These are phyloP conservation scores for Progne subis DNA, from an alignment of 2,113 vertebrate species.

Conservation along the genomic window DNA sequence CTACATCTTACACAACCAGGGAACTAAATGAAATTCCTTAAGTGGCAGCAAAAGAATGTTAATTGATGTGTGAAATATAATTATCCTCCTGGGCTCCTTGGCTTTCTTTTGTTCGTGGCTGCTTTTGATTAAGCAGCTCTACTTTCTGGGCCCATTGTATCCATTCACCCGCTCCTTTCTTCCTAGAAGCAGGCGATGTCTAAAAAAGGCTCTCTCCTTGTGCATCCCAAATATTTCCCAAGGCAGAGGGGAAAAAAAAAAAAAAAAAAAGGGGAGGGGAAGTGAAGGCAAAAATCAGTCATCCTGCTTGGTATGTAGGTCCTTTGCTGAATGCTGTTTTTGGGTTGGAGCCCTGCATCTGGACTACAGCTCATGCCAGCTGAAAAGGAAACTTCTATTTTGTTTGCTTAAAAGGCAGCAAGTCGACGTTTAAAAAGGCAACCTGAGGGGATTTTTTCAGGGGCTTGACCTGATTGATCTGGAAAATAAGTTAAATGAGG, in stretches of 20 bases:
- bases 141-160: slow-evolving; percentile 29
- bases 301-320: slow-evolving; percentile 61
- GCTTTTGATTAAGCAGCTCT: slow-evolving; percentile 64
- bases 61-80: slow-evolving; percentile 71
- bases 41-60: slow-evolving; percentile 59
- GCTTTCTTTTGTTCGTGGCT: slow-evolving; percentile 56
- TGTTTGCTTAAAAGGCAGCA: slow-evolving; percentile 70
- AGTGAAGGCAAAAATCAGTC: slow-evolving; percentile 57
- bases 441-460: slow-evolving; percentile 63
- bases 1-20: not conserved
- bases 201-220: slow-evolving; percentile 34
- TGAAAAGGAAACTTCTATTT: slow-evolving; percentile 66
- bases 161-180: slow-evolving; percentile 37
- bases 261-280: slow-evolving; percentile 16
- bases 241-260: slow-evolving; percentile 4
- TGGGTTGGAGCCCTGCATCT: slow-evolving; percentile 69
- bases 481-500: slow-evolving; percentile 70
- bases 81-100: slow-evolving; percentile 55
- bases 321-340: slow-evolving; percentile 64
- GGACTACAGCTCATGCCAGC: slow-evolving; percentile 63
- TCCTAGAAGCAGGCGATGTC: not conserved
- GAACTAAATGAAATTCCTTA: slow-evolving; percentile 63
- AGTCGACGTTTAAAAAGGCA: slow-evolving; percentile 57
- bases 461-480: slow-evolving; percentile 64
- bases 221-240: slow-evolving; percentile 61